Conservation (phyloP, 2,888 invertebrate genomes). For the Amblyteles armatorius region DNA sequence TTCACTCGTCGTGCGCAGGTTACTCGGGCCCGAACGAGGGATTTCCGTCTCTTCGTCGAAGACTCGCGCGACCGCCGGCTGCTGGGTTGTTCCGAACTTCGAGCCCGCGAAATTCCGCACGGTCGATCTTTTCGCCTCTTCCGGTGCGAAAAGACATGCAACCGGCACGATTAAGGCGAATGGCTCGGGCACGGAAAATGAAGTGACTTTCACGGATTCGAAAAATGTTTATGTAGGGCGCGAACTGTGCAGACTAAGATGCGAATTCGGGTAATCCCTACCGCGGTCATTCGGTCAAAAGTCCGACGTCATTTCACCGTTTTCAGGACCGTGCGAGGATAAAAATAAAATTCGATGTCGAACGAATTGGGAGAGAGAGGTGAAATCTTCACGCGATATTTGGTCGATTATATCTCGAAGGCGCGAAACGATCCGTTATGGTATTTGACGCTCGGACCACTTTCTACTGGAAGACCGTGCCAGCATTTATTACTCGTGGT, state of each 20-base stretch:
- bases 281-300: background rate
- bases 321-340: background rate
- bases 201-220: constrained; percentile 4
- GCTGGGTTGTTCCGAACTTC: background rate
- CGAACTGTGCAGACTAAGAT: background rate
- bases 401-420: constrained; percentile 33
- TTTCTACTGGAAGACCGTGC: constrained; percentile 33
- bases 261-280: background rate
- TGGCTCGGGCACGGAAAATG: background rate
- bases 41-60: constrained; percentile 23
- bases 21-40: constrained; percentile 7
- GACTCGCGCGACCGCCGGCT: background rate
- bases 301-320: background rate
- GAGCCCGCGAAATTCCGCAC: background rate
- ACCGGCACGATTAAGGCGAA: background rate
- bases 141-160: constrained; percentile 4
- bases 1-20: constrained; percentile 60
- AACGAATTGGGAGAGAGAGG: constrained; percentile 23
- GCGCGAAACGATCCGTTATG: constrained; percentile 33
- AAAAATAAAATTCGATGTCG: constrained; percentile 13
- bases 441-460: constrained; percentile 45
- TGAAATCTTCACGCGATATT: constrained; percentile 43
- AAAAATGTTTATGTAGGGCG: background rate
- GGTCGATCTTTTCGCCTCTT: constrained; percentile 20
- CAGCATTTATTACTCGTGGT: background rate